Conservation (phyloP, 2,113 vertebrate species). For the Sceloporus undulatus region DNA sequence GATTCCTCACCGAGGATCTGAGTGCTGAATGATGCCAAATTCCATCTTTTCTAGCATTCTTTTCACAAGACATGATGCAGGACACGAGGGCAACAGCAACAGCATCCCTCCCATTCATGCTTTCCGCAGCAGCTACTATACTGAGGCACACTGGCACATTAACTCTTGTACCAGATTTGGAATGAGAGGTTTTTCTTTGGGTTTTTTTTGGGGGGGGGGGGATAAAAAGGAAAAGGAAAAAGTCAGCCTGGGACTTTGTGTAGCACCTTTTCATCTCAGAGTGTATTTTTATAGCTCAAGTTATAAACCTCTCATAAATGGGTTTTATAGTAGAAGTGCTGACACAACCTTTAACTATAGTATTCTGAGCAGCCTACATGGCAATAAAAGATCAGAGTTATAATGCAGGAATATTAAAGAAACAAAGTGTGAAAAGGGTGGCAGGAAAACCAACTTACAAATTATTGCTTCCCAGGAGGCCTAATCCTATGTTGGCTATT, state of each 20-base stretch:
- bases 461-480: background rate
- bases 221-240: conserved; percentile 25
- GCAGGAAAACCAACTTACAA: background rate
- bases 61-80: no score
- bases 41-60: no score
- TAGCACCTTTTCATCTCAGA: conserved; percentile 46
- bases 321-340: conserved; percentile 57
- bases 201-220: no score
- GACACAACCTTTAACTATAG: conserved; percentile 58
- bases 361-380: conserved; percentile 50
- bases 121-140: no score
- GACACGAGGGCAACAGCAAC: no score
- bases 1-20: no score
- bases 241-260: conserved; percentile 46
- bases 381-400: conserved; percentile 52
- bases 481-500: conserved; percentile 19
- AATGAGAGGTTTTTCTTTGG: background rate
- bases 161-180: no score
- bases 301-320: conserved; percentile 51
- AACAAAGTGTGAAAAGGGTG: background rate
- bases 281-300: conserved; percentile 56
- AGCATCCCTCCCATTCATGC: no score
- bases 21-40: no score
- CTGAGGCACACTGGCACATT: no score
- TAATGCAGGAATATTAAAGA: conserved; percentile 40